These are phyloP conservation scores for Cecidostiba fungosa DNA, from an alignment of 2,888 invertebrate genomes.

Conservation along the genomic window DNA sequence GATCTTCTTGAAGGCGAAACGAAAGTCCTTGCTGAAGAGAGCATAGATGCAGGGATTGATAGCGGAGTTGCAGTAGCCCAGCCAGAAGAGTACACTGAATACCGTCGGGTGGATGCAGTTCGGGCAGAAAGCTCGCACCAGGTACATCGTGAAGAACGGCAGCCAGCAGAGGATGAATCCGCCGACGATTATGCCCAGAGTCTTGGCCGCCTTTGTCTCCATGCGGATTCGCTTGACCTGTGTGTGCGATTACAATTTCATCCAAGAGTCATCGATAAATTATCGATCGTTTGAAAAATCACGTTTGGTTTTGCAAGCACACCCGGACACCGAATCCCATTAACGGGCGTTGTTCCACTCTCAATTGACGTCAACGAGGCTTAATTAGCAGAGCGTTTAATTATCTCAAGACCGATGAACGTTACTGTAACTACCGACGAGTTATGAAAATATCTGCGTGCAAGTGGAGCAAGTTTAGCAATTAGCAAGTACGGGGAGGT, in stretches of 20 bases:
- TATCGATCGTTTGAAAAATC: background rate
- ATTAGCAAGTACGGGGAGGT: background rate
- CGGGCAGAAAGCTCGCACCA: slow-evolving; percentile 93
- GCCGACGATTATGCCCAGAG: slow-evolving; percentile 97
- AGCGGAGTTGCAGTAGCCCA: slow-evolving; percentile 98
- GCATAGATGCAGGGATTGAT: slow-evolving; percentile 98
- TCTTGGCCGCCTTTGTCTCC: slow-evolving; percentile 98
- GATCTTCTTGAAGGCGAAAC: slow-evolving; percentile 96
- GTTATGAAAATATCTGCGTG: too few relatives aligned
- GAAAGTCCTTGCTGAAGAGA: slow-evolving; percentile 96
- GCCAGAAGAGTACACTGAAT: slow-evolving; percentile 97
- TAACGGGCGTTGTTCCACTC: background rate
- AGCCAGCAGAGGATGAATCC: slow-evolving; percentile 98
- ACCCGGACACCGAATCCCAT: slow-evolving; percentile 1
- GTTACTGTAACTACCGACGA: too few relatives aligned
- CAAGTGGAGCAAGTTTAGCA: too few relatives aligned
- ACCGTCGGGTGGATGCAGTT: slow-evolving; percentile 92
- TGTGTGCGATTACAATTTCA: background rate
- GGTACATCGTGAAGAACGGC: slow-evolving; percentile 97
- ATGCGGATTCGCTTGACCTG: slow-evolving; percentile 93
- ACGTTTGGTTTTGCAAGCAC: slow-evolving; percentile 12
- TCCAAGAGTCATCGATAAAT: background rate
- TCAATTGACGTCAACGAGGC: slow-evolving; percentile 22
- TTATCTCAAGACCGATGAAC: too few relatives aligned
- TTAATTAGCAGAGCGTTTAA: slow-evolving; percentile 5